Evolutionary conservation across 2,113 vertebrate genomes (phyloP).

Genomic region (Aegotheles bennettii): DNA sequence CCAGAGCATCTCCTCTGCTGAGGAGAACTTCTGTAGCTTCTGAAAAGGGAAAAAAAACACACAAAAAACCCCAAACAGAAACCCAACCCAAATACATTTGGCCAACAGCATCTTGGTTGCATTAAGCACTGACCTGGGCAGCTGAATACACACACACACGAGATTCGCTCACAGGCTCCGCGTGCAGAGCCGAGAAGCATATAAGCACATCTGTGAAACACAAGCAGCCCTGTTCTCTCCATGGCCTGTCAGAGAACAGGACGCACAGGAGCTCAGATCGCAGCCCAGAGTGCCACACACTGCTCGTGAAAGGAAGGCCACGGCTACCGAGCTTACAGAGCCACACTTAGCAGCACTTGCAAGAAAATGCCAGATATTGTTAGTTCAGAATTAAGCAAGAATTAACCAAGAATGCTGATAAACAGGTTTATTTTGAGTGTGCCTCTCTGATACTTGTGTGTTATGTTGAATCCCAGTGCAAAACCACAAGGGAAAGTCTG

Average conservation of each 20-base stretch:
- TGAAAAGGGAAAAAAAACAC: not conserved
- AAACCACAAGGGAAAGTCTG: not conserved
- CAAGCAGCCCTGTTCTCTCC: not conserved
- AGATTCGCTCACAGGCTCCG: rapidly evolving
- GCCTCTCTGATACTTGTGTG: not conserved
- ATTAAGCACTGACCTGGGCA: not conserved
- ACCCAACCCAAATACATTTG: not conserved
- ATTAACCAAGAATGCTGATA: not conserved
- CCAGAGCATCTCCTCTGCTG: not conserved
- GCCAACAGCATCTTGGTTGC: not conserved
- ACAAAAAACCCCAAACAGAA: not conserved
- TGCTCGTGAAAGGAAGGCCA: not conserved
- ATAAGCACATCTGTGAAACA: not conserved
- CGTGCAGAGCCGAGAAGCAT: rapidly evolving
- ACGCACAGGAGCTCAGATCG: not conserved
- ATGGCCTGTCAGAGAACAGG: not conserved
- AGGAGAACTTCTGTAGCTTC: not conserved
- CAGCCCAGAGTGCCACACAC: not conserved
- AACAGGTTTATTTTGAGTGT: not conserved
- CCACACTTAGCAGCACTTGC: not conserved
- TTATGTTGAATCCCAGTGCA: not conserved
- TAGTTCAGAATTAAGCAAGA: not conserved
- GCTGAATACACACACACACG: rapidly evolving
- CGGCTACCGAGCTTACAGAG: rapidly evolving
- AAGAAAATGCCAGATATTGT: not conserved